Percentiles rank a stretch among this genome's conserved stretches.
Conservation (phyloP, 2,888 invertebrate species). For the Crematogaster levior region DNA sequence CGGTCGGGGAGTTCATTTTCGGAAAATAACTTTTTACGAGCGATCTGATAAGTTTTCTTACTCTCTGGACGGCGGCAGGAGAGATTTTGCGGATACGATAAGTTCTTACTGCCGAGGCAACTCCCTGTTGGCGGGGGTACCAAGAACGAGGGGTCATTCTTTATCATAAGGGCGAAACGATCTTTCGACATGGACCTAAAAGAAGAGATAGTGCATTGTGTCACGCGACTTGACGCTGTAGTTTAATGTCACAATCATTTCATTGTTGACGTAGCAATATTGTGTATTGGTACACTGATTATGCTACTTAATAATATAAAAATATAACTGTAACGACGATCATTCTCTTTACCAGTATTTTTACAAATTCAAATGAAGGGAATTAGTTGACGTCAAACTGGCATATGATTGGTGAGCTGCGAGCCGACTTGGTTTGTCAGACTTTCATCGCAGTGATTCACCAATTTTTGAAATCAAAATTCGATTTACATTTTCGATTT, state of each 20-base stretch:
- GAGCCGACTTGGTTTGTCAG: too few species aligned
- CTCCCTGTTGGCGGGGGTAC: conserved; percentile 57
- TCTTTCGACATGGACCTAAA: conserved; percentile 50
- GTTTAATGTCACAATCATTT: conserved; percentile 8
- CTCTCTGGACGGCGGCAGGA: conserved; percentile 48
- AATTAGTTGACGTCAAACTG: too few species aligned
- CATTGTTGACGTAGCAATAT: not conserved
- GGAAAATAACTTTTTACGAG: conserved; percentile 78
- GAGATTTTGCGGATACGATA: conserved; percentile 71
- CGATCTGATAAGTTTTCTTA: conserved; percentile 75
- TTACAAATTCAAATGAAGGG: too few species aligned
- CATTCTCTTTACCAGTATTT: too few species aligned
- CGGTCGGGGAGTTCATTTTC: conserved; percentile 73
- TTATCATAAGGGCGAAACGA: conserved; percentile 59
- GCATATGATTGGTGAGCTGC: too few species aligned
- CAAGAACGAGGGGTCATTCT: conserved; percentile 60
- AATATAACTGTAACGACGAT: not conserved
- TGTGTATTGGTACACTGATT: not conserved
- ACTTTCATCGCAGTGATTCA: too few species aligned
- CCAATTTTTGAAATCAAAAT: too few species aligned
- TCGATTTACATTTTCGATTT: too few species aligned
- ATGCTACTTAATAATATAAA: not conserved
- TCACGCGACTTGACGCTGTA: conserved; percentile 39
- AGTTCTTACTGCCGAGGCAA: conserved; percentile 61
- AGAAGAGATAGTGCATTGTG: conserved; percentile 43